Percentiles rank a stretch among this genome's conserved stretches.
Evolutionary conservation across 2,113 vertebrate species (phyloP).

Genomic region (Zeus faber): DNA sequence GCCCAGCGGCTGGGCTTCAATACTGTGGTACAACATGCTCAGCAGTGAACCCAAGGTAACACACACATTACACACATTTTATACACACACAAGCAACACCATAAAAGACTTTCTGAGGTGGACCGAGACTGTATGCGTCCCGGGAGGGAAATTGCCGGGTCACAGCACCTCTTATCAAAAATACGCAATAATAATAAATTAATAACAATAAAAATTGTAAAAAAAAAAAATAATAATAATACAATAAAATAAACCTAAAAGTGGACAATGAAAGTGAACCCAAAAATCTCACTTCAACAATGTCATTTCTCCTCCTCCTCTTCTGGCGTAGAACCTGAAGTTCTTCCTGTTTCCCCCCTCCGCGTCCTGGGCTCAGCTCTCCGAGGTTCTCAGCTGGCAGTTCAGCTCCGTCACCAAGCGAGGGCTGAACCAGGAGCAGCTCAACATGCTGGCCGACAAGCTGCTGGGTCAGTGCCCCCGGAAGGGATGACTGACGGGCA

Average conservation of each 20-base stretch:
- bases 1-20: slow-evolving; percentile 96
- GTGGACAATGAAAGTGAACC: neutral
- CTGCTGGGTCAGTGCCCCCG: slow-evolving; percentile 84
- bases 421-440: slow-evolving; percentile 88
- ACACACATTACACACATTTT: too few relatives aligned
- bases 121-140: too few relatives aligned
- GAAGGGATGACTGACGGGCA: too few relatives aligned
- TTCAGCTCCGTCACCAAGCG: slow-evolving; percentile 88
- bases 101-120: too few relatives aligned
- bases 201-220: too few relatives aligned
- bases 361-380: slow-evolving; percentile 82
- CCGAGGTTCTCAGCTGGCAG: slow-evolving; percentile 92
- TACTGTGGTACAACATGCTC: slow-evolving; percentile 98
- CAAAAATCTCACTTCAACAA: neutral
- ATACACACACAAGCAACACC: too few relatives aligned
- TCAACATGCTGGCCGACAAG: slow-evolving; percentile 90
- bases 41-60: slow-evolving; percentile 88
- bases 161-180: too few relatives aligned
- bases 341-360: slow-evolving; percentile 87
- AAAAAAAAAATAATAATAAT: neutral
- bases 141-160: too few relatives aligned
- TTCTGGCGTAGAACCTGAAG: slow-evolving; percentile 79
- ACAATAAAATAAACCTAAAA: neutral
- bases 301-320: neutral
- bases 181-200: too few relatives aligned